Percentiles rank a stretch among this genome's conserved stretches.
Evolutionary conservation across 2,888 invertebrate genomes (phyloP).

Genomic region (Andrena fulva): DNA sequence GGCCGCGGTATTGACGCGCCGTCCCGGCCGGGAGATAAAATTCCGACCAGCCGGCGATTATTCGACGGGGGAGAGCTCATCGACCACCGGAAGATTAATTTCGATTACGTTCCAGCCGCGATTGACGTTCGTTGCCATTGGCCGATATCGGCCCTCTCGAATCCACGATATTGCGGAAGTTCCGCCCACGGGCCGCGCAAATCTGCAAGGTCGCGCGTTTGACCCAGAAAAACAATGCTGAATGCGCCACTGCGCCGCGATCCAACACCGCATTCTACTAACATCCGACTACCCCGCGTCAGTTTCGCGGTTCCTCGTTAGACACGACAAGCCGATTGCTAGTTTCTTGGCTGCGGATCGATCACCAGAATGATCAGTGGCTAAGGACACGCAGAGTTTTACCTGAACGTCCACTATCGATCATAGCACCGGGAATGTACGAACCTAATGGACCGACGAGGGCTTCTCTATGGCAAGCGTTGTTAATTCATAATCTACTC

Average conservation of each 20-base stretch:
- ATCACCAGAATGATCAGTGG: no score
- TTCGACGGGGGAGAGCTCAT: background rate
- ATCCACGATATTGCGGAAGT: constrained; percentile 29
- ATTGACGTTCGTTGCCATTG: constrained; percentile 6
- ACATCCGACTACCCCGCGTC: background rate
- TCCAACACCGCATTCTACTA: constrained; percentile 3
- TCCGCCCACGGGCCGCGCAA: background rate
- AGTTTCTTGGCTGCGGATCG: background rate
- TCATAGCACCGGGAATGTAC: no score
- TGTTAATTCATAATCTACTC: no score
- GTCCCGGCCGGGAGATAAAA: no score
- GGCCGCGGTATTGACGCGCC: no score
- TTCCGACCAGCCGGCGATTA: background rate
- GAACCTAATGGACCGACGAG: no score
- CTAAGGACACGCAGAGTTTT: no score
- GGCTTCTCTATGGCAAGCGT: no score
- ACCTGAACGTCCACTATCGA: no score
- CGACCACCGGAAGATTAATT: no score
- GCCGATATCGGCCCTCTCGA: background rate
- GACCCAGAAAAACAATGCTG: constrained; percentile 61
- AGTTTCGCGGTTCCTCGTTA: background rate
- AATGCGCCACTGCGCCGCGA: constrained; percentile 28
- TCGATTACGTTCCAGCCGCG: background rate
- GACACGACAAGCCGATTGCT: no score
- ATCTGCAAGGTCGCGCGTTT: constrained; percentile 41